phyloP scores from a whole-genome alignment of 64 coral and sea anemone genomes.

The Pocillopora verrucosa region DNA sequence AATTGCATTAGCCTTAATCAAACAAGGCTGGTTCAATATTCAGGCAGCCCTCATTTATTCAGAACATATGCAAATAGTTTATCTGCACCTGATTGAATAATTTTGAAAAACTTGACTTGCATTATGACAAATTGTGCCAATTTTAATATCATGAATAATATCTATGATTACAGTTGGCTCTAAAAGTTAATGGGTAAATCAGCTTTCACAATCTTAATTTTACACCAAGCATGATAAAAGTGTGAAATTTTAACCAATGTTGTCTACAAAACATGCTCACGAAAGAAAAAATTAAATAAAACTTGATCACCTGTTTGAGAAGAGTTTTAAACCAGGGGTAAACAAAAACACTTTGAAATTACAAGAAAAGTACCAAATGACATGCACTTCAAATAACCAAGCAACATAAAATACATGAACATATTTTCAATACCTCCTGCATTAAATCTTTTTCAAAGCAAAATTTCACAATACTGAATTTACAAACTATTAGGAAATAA shows the following conservation, averaged over 20 bases:
- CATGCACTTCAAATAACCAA: not conserved
- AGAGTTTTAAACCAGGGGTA: not conserved
- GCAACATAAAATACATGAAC: not conserved
- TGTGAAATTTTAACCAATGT: not conserved
- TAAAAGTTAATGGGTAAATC: not conserved
- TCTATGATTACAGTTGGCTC: not conserved
- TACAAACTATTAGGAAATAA: not conserved
- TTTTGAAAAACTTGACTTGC: not conserved
- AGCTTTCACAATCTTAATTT: not conserved
- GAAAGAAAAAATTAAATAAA: slow-evolving; percentile 5
- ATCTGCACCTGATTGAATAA: not conserved
- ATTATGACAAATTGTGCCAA: not conserved
- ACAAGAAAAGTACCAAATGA: not conserved
- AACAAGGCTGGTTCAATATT: not conserved
- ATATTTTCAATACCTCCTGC: not conserved
- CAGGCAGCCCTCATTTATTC: not conserved
- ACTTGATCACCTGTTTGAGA: not conserved
- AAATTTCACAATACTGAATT: not conserved
- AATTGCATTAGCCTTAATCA: not conserved
- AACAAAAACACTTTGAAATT: not conserved
- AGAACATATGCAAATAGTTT: not conserved
- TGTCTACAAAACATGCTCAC: not conserved
- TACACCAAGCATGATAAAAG: not conserved
- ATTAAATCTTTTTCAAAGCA: not conserved
- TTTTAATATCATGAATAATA: slow-evolving; percentile 24